Evolutionary conservation across 2,113 vertebrate species (phyloP).

Genomic region (Athene cunicularia): DNA sequence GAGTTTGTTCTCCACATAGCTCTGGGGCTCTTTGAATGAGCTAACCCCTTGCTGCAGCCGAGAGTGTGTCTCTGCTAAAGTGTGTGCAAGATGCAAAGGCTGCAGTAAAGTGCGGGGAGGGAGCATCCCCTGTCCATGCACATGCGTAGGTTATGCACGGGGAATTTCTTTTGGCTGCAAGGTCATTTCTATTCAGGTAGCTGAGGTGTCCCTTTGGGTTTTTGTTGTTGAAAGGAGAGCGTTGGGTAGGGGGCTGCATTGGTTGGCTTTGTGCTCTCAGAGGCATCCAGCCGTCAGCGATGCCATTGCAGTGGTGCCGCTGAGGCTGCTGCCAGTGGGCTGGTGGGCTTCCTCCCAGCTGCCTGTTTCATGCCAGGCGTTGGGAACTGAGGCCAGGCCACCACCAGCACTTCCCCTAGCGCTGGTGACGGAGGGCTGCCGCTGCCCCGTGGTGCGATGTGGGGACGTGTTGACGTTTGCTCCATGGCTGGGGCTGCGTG

Average conservation of each 20-base stretch:
- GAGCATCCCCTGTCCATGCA: too few species aligned
- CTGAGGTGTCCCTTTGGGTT: fast-evolving
- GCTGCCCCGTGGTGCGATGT: fast-evolving
- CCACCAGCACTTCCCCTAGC: fast-evolving
- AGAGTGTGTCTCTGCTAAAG: fast-evolving
- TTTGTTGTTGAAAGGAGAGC: background rate
- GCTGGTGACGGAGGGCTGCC: background rate
- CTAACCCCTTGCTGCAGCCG: background rate
- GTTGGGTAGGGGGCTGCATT: fast-evolving
- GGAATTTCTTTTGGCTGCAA: background rate
- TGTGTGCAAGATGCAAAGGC: fast-evolving
- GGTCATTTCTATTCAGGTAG: background rate
- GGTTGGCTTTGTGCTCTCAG: background rate
- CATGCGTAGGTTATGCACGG: fast-evolving
- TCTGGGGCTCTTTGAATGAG: background rate
- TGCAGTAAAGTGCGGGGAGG: background rate
- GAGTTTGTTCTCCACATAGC: background rate
- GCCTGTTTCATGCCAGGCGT: fast-evolving
- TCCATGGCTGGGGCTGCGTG: fast-evolving
- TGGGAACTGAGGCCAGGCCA: background rate
- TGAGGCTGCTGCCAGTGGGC: background rate
- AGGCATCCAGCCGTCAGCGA: fast-evolving
- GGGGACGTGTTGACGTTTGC: fast-evolving
- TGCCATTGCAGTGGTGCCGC: fast-evolving
- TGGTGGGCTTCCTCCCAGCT: background rate